These are phyloP conservation scores for Cyprinus carpio DNA, from an alignment of 2,113 vertebrate genomes.

Conservation along the genomic window DNA sequence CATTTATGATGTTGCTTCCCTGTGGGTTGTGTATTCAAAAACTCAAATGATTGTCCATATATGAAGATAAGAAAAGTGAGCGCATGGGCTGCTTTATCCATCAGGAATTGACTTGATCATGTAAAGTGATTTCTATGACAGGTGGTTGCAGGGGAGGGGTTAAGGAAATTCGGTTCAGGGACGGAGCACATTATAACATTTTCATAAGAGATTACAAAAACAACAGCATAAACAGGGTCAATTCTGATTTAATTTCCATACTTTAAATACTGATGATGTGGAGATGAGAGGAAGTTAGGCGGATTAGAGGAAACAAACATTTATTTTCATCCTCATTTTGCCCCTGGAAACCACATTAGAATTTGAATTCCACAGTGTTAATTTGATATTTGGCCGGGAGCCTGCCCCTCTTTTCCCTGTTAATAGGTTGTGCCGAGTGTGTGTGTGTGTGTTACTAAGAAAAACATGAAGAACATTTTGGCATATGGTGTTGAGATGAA, in stretches of 20 bases:
- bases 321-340: slow-evolving; percentile 44
- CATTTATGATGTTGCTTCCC: not conserved
- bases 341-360: slow-evolving; percentile 48
- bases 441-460: slow-evolving; percentile 2
- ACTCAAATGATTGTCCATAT: not conserved
- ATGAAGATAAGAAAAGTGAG: not conserved
- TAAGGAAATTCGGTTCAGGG: slow-evolving; percentile 7
- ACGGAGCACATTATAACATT: not conserved
- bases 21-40: not conserved
- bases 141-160: not conserved
- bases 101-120: not conserved
- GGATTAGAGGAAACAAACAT: slow-evolving; percentile 2
- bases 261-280: not conserved
- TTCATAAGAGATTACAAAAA: slow-evolving; percentile 5
- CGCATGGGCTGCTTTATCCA: not conserved
- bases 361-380: slow-evolving; percentile 53
- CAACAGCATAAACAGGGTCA: not conserved
- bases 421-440: slow-evolving; percentile 41
- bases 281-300: not conserved
- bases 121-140: slow-evolving; percentile 4
- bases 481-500: slow-evolving; percentile 35
- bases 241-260: slow-evolving; percentile 19
- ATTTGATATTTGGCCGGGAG: slow-evolving; percentile 52
- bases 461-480: slow-evolving; percentile 35
- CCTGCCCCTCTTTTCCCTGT: slow-evolving; percentile 37